phyloP scores from a whole-genome alignment of 1,140 invertebrate species.

The Hydropsyche tenuis region DNA sequence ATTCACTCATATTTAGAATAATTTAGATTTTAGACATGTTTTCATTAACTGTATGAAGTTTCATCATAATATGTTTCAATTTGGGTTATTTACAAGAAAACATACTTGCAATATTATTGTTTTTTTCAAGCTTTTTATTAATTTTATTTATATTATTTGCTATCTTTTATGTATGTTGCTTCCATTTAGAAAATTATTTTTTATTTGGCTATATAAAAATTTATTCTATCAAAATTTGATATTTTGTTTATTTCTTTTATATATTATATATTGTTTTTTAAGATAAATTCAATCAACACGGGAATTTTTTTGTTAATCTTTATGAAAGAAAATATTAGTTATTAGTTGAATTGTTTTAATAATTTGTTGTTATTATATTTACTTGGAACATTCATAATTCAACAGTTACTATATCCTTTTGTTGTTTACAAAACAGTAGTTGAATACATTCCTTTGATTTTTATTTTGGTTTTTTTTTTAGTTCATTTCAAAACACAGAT shows the following conservation, averaged over 20 bases:
- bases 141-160: too few relatives aligned
- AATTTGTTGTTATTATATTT: slow-evolving; percentile 9
- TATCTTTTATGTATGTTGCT: too few relatives aligned
- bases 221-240: neutral
- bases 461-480: slow-evolving; percentile 19
- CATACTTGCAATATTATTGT: too few relatives aligned
- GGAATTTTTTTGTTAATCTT: slow-evolving; percentile 9
- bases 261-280: too few relatives aligned
- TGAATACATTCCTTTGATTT: slow-evolving; percentile 16
- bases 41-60: too few relatives aligned
- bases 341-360: slow-evolving; percentile 6
- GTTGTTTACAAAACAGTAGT: slow-evolving; percentile 15
- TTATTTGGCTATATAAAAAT: neutral
- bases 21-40: too few relatives aligned
- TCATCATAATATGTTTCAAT: too few relatives aligned
- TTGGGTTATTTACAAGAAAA: too few relatives aligned
- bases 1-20: too few relatives aligned
- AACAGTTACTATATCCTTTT: slow-evolving; percentile 2
- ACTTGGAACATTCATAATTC: slow-evolving; percentile 6
- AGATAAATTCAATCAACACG: too few relatives aligned
- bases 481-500: neutral
- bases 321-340: slow-evolving; percentile 18
- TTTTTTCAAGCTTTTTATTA: too few relatives aligned
- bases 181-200: slow-evolving; percentile 5
- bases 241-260: neutral